Percentiles rank a stretch among this genome's conserved stretches.
phyloP scores from a whole-genome alignment of 2,888 invertebrate genomes.

The Caenorhabditis sp. region DNA sequence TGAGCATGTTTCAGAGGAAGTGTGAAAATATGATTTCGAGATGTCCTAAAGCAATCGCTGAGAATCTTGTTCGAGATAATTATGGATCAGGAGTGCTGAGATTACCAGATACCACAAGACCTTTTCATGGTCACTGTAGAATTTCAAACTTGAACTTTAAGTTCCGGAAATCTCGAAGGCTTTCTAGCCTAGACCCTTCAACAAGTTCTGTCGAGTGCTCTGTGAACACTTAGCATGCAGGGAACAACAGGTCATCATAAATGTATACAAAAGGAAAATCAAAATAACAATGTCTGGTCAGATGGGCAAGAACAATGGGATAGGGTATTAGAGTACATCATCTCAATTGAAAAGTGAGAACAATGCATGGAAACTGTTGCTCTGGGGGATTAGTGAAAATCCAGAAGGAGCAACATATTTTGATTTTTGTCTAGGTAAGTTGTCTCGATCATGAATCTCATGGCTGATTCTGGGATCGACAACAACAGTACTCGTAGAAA shows the following conservation, averaged over 20 bases:
- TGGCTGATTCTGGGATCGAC: neutral
- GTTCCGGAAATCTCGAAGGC: too few relatives aligned
- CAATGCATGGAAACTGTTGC: too few relatives aligned
- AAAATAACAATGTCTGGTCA: constrained; percentile 14
- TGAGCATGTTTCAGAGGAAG: neutral
- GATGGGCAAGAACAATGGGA: constrained; percentile 9
- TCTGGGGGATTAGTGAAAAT: neutral
- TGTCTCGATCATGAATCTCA: neutral
- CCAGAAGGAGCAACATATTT: neutral
- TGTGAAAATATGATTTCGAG: neutral
- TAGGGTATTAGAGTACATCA: constrained; percentile 33
- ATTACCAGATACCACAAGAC: too few relatives aligned
- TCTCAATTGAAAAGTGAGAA: neutral
- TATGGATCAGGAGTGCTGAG: too few relatives aligned
- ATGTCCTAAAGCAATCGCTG: too few relatives aligned
- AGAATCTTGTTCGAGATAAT: too few relatives aligned
- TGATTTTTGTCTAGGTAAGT: neutral
- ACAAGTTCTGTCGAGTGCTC: neutral
- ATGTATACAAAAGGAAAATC: constrained; percentile 17
- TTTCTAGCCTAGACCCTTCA: too few relatives aligned
- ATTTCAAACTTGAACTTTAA: too few relatives aligned
- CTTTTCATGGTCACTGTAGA: too few relatives aligned
- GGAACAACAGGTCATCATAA: neutral
- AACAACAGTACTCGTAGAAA: neutral
- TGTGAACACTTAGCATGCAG: constrained; percentile 4